Evolutionary conservation across 30 jellyfish, hydroid and myxozoan genomes (phyloP).

Genomic region (Hydractinia symbiolongicarpus): DNA sequence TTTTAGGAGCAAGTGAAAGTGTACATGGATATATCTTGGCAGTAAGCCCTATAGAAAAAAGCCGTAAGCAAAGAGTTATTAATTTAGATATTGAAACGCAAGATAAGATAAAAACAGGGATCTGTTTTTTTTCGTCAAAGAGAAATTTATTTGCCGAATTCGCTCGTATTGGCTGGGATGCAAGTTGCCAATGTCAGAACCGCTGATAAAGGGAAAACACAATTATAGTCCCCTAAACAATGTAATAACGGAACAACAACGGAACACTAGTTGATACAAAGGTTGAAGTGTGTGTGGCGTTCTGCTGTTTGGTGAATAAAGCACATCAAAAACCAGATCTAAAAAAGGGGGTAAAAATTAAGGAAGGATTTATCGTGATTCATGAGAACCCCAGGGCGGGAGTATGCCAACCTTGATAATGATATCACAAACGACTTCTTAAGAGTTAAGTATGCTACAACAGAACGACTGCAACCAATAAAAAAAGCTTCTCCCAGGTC

Average conservation of each 20-base stretch:
- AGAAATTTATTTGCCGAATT: slow-evolving; percentile 1
- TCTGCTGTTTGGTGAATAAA: not conserved
- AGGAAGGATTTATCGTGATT: slow-evolving; percentile 8
- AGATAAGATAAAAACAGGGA: not conserved
- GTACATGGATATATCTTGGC: slow-evolving; percentile 9
- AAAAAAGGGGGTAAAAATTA: not conserved
- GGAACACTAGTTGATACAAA: not conserved
- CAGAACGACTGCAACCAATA: slow-evolving; percentile 6
- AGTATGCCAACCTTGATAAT: not conserved
- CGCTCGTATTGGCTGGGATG: not conserved
- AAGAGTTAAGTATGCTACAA: not conserved
- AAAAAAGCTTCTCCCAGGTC: not conserved
- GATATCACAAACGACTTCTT: not conserved
- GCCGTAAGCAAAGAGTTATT: not conserved
- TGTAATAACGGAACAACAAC: too few relatives aligned
- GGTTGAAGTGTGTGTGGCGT: not conserved
- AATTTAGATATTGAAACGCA: slow-evolving; percentile 6
- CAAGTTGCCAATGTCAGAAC: not conserved
- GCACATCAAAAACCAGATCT: not conserved
- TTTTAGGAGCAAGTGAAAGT: too few relatives aligned
- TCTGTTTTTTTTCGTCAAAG: not conserved
- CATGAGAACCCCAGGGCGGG: slow-evolving; percentile 7
- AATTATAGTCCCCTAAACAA: not conserved
- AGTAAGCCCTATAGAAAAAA: not conserved
- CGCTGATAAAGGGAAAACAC: not conserved